These are phyloP conservation scores for Podiceps cristatus DNA, from an alignment of 2,113 vertebrate genomes.

Conservation along the genomic window DNA sequence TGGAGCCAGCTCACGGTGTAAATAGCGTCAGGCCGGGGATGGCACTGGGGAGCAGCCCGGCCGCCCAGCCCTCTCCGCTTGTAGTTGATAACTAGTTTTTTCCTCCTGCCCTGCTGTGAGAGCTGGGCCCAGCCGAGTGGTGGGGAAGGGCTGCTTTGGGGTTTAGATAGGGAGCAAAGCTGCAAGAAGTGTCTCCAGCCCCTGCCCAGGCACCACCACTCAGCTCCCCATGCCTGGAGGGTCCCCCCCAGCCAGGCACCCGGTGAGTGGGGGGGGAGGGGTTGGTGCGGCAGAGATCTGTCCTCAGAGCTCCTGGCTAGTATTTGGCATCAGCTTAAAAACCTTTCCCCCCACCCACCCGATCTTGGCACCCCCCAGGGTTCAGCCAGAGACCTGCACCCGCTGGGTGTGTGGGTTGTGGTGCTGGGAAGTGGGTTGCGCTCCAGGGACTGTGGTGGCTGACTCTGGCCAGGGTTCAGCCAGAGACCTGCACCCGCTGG, in stretches of 20 bases:
- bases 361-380: neutral
- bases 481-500: fast-evolving
- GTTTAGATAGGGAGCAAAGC: conserved; percentile 7
- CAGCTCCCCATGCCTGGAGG: neutral
- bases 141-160: conserved; percentile 13
- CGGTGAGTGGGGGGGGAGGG: neutral
- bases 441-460: neutral
- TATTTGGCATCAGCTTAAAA: conserved; percentile 16
- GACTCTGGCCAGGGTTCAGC: neutral
- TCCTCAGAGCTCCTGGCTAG: neutral
- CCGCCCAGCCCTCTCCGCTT: conserved; percentile 24
- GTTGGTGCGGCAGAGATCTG: neutral
- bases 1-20: conserved; percentile 35
- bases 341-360: neutral
- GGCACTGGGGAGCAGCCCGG: conserved; percentile 28
- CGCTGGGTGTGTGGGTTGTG: fast-evolving
- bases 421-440: neutral
- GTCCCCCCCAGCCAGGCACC: neutral
- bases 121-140: conserved; percentile 1
- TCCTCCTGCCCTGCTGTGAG: conserved; percentile 17
- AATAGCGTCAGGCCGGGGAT: neutral
- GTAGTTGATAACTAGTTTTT: conserved; percentile 54
- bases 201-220: neutral
- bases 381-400: neutral
- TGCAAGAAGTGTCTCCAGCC: neutral